These are phyloP conservation scores for Meganola albula DNA, from an alignment of 2,888 invertebrate species.

Conservation along the genomic window DNA sequence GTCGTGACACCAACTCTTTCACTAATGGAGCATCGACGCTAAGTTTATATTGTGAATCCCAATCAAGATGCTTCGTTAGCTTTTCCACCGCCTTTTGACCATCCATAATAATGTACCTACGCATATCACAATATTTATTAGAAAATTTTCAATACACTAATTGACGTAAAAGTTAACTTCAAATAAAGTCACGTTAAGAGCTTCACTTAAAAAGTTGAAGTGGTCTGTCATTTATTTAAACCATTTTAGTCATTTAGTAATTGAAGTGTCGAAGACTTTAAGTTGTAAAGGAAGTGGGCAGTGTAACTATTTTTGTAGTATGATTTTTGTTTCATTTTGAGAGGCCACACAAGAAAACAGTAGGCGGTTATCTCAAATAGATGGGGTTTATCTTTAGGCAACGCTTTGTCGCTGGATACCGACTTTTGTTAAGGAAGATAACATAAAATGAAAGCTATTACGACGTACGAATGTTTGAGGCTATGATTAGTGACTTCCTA, in stretches of 20 bases:
- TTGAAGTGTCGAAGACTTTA: slow-evolving; percentile 5
- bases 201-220: neutral
- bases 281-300: slow-evolving; percentile 15
- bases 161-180: slow-evolving; percentile 9
- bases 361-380: slow-evolving; percentile 62
- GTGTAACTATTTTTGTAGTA: slow-evolving; percentile 14
- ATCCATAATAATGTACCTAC: slow-evolving; percentile 41
- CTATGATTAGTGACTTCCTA: slow-evolving; percentile 21
- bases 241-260: too few species aligned
- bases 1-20: slow-evolving; percentile 72
- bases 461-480: slow-evolving; percentile 28
- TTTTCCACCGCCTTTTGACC: slow-evolving; percentile 52
- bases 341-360: slow-evolving; percentile 58
- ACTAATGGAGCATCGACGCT: slow-evolving; percentile 66
- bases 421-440: slow-evolving; percentile 46
- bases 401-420: slow-evolving; percentile 54
- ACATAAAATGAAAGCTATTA: slow-evolving; percentile 39
- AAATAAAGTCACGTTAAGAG: neutral
- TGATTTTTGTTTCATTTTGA: slow-evolving; percentile 33
- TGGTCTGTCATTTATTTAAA: too few species aligned
- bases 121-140: slow-evolving; percentile 21
- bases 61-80: slow-evolving; percentile 70
- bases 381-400: slow-evolving; percentile 64
- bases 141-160: slow-evolving; percentile 11
- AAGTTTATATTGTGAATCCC: slow-evolving; percentile 56